Base-by-base conservation (phyloP, 2,113 vertebrate genomes). In the Beaufortia kweichowensis region DNA sequence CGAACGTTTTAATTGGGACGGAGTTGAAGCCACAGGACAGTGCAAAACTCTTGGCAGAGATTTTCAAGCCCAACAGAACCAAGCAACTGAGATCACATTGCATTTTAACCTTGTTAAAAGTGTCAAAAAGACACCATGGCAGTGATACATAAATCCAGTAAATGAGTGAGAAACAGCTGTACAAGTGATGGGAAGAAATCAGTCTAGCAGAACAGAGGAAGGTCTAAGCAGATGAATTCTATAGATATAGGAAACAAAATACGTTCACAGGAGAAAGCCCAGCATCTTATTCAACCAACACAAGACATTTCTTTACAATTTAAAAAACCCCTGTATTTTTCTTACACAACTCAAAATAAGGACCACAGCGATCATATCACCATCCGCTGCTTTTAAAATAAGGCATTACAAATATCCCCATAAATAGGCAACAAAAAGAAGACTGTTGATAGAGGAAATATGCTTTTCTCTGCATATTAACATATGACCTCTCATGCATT, bases 1-100 rank as follows among this genome's bases (percentile, higher is more conserved):
- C 48, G 26, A 76, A 33, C 39, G 28, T 79, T 83, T 84, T 84
- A 76, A 81, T 79, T 60, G 48, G 76, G 76, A 78, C 81, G 75
- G 75, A 74, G 33, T 26, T 7, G 64, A 43, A 53, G 9, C n/a
- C 29, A 35, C 14, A 59, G 48, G n/a, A 26, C 31, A 63, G 48
- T 12, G 7, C 26, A 19, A 60, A 68, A 21, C 67, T 69, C 48
- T 5, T 53, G 28, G n/a, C 0, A 17, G 46, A 69, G 67, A 35
- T 55, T 69, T 10, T 23, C 28, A 9, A 28, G 19, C 48, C n/a
- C 29, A 15, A 14, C 19, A 23, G 48, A 55, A 69, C 31, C 48
- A 55, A 69, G 66, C 48, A 69, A 69, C 12, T 17, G 48, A 33
- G 28, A 56, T 55, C 29, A 35, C 29, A 68, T 61, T 19, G 28